Conservation (phyloP, 2,797 vertebrate species). For the Acrossocheilus wenchowensis region DNA sequence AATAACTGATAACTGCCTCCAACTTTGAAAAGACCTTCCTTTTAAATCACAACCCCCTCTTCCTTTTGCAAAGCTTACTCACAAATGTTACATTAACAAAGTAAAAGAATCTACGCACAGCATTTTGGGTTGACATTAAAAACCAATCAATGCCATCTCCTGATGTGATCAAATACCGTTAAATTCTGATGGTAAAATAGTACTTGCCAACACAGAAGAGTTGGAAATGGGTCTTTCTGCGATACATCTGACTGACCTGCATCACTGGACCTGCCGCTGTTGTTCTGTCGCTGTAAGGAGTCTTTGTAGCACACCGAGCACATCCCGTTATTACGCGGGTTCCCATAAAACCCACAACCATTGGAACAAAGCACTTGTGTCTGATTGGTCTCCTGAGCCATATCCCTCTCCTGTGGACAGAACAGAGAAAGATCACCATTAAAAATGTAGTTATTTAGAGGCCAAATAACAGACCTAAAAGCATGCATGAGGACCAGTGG, state of each 20-base stretch:
- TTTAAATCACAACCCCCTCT: not conserved
- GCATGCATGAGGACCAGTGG: not conserved
- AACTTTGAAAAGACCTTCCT: not conserved
- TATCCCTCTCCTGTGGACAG: conserved; percentile 70
- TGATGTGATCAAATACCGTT: not conserved
- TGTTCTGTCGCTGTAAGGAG: conserved; percentile 87
- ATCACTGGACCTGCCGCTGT: conserved; percentile 83
- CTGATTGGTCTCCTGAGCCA: conserved; percentile 92
- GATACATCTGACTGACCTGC: conserved; percentile 76
- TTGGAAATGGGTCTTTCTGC: not conserved
- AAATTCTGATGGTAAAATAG: not conserved
- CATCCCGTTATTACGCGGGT: conserved; percentile 88
- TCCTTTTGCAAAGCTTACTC: not conserved
- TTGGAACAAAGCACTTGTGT: conserved; percentile 88
- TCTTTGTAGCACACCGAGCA: conserved; percentile 92
- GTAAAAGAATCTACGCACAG: not conserved
- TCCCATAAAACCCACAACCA: conserved; percentile 90
- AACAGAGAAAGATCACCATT: not conserved
- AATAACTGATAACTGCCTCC: not conserved
- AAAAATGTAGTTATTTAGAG: not conserved
- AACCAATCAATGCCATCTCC: not conserved
- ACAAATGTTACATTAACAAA: not conserved
- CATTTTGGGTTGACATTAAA: not conserved
- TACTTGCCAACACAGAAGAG: not conserved
- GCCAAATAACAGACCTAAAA: not conserved